A percentile compares a stretch with the other conserved stretches of the same genome.
Conservation (phyloP, 2,113 vertebrate genomes). For the Anser cygnoides region DNA sequence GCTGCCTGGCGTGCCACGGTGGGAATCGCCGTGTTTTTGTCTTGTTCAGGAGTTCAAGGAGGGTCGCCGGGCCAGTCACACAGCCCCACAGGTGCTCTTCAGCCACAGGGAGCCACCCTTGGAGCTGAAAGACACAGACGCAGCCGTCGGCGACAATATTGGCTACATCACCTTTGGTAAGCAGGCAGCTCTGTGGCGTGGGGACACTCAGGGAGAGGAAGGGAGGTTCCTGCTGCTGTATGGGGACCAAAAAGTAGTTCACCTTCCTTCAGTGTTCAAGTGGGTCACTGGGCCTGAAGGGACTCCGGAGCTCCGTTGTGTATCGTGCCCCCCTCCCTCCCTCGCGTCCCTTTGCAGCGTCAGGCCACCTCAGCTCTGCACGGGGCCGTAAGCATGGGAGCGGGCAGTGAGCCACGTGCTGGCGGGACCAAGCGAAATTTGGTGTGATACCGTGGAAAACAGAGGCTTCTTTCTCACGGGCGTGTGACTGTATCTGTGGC, state of each 20-base stretch:
- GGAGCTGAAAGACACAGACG: conserved; percentile 97
- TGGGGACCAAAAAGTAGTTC: background rate
- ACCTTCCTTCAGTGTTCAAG: background rate
- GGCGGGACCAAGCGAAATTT: background rate
- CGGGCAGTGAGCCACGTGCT: background rate
- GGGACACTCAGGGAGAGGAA: background rate
- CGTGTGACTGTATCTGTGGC: background rate
- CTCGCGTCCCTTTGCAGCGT: background rate
- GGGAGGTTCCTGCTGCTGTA: background rate
- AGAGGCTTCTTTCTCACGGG: background rate
- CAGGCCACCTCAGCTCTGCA: background rate
- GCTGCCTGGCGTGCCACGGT: accelerated
- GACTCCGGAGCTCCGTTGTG: background rate
- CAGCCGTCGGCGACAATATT: conserved; percentile 95
- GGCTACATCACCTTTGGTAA: conserved; percentile 99
- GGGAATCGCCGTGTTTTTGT: conserved; percentile 3
- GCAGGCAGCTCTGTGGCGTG: background rate
- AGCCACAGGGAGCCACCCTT: conserved; percentile 97
- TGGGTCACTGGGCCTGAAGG: background rate
- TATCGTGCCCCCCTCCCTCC: background rate
- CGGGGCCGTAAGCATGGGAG: background rate
- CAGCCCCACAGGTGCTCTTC: conserved; percentile 97
- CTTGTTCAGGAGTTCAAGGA: conserved; percentile 94
- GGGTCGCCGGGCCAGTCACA: conserved; percentile 96
- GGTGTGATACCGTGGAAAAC: background rate